Base-by-base conservation (phyloP, 2,797 vertebrate species). In the Poeciliopsis paucimaculata region DNA sequence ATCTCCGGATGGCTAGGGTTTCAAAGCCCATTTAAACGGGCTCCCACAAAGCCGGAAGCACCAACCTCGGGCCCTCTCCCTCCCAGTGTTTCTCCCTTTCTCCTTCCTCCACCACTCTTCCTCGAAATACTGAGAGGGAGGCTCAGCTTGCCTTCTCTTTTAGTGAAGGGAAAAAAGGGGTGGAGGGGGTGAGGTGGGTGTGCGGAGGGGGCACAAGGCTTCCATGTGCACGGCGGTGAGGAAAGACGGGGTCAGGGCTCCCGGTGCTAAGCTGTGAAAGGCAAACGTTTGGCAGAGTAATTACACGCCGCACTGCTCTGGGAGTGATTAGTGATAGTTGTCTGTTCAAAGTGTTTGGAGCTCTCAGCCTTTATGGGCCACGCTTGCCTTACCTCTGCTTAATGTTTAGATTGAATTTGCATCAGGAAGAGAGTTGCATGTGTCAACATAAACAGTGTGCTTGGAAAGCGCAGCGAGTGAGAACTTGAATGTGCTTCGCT, bases 251-350 rank as follows among this genome's bases (percentile, higher is more conserved):
- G 95, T 95, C 94, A 95, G 95, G 91, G 91, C 93, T 94, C 93
- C 92, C 88, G 87, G 92, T 94, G 95, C 94, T 96, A 96, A 95
- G 93, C 94, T 95, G 95, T 94, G 93, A 95, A 94, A 95, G 94
- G 94, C 94, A 95, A 95, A 95, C 94, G 93, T 95, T 95, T 94
- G 94, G 95, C 93, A 91, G 92, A 94, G 94, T 95, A 95, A 96
- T 96, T 96, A 95, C 95, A 95, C 90, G 93, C 91, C 88, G 91
- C 93, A 93, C 93, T 95, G 95, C 95, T 94, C 94, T 93, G 94
- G 95, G 94, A 95, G 95, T 95, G 95, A 96, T 96, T 95, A 95
- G 95, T 95, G 90, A 94, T 94, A 95, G 95, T 94, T 94, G 93
- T 94, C 94, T 95, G 93, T 95, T 95, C 92, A 95, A 94, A 94